Evolutionary conservation across 2,797 vertebrate species (phyloP).

Genomic region (Pseudotriccus pelzelni): DNA sequence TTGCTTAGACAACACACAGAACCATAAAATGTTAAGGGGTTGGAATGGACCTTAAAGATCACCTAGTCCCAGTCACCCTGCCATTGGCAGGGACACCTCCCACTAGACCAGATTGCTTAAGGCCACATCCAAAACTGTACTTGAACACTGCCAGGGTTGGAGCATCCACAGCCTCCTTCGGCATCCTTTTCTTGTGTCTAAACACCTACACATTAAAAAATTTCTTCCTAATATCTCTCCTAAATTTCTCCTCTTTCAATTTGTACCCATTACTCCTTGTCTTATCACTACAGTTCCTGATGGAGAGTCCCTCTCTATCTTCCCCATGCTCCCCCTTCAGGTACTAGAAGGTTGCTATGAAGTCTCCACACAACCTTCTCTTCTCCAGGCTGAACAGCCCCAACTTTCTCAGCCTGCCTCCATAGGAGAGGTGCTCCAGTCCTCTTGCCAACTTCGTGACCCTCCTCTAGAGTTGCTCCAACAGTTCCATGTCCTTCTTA

Average conservation of each 20-base stretch:
- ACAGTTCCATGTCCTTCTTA: background rate
- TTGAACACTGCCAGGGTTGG: background rate
- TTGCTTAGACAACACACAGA: background rate
- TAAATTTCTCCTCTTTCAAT: background rate
- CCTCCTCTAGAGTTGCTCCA: background rate
- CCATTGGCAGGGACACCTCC: background rate
- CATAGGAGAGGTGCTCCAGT: background rate
- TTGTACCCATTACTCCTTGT: background rate
- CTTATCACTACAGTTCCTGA: background rate
- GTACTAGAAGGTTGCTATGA: background rate
- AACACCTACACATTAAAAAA: background rate
- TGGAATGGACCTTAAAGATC: background rate
- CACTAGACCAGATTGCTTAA: background rate
- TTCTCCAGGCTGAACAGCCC: too few relatives aligned
- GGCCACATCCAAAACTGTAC: background rate
- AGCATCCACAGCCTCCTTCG: too few relatives aligned
- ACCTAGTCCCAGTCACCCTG: background rate
- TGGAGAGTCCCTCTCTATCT: background rate
- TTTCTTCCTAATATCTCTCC: too few relatives aligned
- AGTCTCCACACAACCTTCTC: rapidly evolving
- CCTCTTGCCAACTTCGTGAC: background rate
- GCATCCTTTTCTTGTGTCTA: too few relatives aligned
- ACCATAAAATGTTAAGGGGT: background rate
- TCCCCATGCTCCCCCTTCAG: background rate
- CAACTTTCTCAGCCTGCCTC: background rate